A percentile compares a stretch with the other conserved stretches of the same genome.
These are phyloP conservation scores for Artibeus lituratus DNA, from an alignment of 2,797 vertebrate genomes.

Conservation along the genomic window DNA sequence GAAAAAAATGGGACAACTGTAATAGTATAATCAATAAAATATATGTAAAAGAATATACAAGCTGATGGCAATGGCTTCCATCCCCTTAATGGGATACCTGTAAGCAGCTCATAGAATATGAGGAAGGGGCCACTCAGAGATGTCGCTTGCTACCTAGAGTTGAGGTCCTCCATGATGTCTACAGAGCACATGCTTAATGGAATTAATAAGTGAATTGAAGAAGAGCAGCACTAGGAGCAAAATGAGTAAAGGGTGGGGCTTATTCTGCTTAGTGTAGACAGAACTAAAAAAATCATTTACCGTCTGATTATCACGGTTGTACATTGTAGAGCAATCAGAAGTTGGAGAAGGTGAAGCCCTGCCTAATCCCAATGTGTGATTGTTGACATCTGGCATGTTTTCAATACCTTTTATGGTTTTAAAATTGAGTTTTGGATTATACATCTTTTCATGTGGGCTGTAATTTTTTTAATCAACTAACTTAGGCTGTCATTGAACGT, in stretches of 20 bases:
- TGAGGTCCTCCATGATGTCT: neutral
- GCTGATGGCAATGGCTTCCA: neutral
- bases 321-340: neutral
- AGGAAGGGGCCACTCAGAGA: neutral
- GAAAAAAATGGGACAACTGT: no score
- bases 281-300: neutral
- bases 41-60: neutral
- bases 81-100: neutral
- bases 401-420: conserved; percentile 1
- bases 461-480: conserved; percentile 22
- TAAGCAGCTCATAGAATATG: neutral
- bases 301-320: neutral
- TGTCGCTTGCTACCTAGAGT: neutral
- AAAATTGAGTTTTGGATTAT: conserved; percentile 24
- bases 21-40: no score
- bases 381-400: conserved; percentile 9
- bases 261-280: neutral
- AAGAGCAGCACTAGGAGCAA: neutral
- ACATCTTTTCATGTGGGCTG: neutral
- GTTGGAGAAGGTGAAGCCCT: neutral
- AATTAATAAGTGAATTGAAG: neutral
- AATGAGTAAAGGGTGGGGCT: neutral
- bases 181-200: neutral
- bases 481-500: neutral
- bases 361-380: neutral